Percentiles rank a stretch among this genome's conserved stretches.
Conservation (phyloP, 2,888 invertebrate species). For the Merodon equestris region DNA sequence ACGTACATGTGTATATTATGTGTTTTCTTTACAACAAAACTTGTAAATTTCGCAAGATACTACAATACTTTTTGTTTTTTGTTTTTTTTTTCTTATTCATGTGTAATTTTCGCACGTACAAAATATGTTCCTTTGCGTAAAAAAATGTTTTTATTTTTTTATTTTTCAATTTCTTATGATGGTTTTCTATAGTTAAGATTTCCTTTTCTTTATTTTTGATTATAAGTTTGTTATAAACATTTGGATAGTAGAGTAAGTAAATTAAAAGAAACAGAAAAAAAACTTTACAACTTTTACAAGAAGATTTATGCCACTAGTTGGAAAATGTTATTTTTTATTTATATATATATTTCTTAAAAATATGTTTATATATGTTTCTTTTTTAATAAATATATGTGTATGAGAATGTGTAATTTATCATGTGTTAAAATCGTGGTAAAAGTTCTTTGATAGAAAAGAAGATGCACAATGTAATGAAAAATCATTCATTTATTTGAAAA, state of each 20-base stretch:
- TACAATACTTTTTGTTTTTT: constrained; percentile 46
- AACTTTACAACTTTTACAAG: constrained; percentile 66
- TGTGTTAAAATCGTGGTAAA: neutral
- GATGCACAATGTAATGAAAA: neutral
- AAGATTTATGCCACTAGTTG: constrained; percentile 18
- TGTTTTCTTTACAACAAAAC: constrained; percentile 63
- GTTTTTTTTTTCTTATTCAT: constrained; percentile 17
- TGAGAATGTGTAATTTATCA: neutral
- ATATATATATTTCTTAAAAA: constrained; percentile 27
- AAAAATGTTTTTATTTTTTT: constrained; percentile 50
- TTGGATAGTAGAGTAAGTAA: constrained; percentile 35
- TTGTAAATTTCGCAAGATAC: constrained; percentile 65
- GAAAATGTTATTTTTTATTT: constrained; percentile 12
- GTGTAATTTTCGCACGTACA: constrained; percentile 62
- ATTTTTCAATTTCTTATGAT: constrained; percentile 26
- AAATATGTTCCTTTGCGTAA: constrained; percentile 67
- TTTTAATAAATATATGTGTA: neutral
- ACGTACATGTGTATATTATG: constrained; percentile 57
- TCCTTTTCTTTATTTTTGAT: constrained; percentile 52
- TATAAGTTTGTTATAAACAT: constrained; percentile 61
- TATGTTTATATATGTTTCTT: neutral
- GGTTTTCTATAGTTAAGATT: neutral
- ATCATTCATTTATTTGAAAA: no score
- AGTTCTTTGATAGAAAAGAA: neutral
- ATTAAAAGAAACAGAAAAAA: constrained; percentile 53